Evolutionary conservation across 1,140 invertebrate species (phyloP).

Genomic region (Lordiphosa collinella): DNA sequence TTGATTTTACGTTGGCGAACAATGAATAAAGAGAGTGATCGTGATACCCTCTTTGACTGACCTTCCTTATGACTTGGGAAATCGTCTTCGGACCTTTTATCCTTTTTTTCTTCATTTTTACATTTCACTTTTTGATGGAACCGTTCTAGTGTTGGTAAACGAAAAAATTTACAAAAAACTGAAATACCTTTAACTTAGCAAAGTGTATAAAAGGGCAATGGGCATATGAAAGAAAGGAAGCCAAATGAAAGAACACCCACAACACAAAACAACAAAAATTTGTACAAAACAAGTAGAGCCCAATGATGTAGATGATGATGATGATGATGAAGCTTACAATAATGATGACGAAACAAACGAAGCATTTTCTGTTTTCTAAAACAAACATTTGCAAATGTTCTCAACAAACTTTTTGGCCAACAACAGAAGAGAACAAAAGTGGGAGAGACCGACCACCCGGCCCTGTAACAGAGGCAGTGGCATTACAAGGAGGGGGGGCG

Average conservation of each 20-base stretch:
- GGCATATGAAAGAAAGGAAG: slow-evolving; percentile 37
- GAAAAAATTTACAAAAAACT: not conserved
- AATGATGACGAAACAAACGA: slow-evolving; percentile 60
- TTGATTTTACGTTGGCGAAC: too few species aligned
- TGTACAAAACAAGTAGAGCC: slow-evolving; percentile 36
- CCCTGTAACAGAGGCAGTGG: too few species aligned
- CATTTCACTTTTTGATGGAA: too few species aligned
- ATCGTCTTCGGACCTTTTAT: too few species aligned
- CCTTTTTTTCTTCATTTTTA: too few species aligned
- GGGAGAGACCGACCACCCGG: too few species aligned
- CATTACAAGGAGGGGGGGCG: too few species aligned
- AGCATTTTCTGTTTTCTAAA: slow-evolving; percentile 68
- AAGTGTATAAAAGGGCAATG: slow-evolving; percentile 12
- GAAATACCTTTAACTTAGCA: not conserved
- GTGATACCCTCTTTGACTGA: too few species aligned
- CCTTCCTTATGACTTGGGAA: too few species aligned
- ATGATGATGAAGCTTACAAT: slow-evolving; percentile 12
- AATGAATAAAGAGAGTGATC: too few species aligned
- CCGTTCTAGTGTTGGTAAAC: too few species aligned
- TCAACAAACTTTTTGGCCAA: slow-evolving; percentile 67
- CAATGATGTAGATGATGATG: slow-evolving; percentile 12
- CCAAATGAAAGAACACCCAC: slow-evolving; percentile 39
- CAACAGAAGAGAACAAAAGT: slow-evolving; percentile 1
- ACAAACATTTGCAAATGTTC: slow-evolving; percentile 76
- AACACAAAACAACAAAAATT: slow-evolving; percentile 16